These are phyloP conservation scores for Ceratosolen solmsi DNA, from an alignment of 1,140 invertebrate genomes.

Conservation along the genomic window DNA sequence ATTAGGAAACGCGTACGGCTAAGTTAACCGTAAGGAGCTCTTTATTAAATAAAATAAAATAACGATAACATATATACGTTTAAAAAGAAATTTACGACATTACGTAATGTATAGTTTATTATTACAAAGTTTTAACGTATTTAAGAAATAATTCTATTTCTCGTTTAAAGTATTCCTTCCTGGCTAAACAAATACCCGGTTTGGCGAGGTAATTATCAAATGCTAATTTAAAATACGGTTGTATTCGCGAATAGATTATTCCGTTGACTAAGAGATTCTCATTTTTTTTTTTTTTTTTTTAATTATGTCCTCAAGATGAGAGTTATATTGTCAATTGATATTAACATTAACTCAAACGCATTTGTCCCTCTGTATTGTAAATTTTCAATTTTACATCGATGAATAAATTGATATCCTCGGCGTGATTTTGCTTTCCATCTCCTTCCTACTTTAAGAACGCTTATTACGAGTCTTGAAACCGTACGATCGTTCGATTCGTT, in stretches of 20 bases:
- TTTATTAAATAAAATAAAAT: neutral
- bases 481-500: neutral
- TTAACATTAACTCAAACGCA: neutral
- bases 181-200: neutral
- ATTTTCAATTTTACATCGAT: neutral
- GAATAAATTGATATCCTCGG: neutral
- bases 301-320: neutral
- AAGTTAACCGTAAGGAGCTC: neutral
- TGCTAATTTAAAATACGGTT: neutral
- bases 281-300: neutral
- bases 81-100: neutral
- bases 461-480: slow-evolving; percentile 10
- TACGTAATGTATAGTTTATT: neutral
- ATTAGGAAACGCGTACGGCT: neutral
- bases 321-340: neutral
- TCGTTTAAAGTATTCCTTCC: no score
- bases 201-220: neutral
- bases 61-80: neutral
- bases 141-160: no score
- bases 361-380: neutral
- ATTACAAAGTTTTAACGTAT: neutral
- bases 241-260: neutral
- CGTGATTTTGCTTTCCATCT: no score
- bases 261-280: no score
- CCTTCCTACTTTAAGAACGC: neutral